A percentile compares a stretch with the other conserved stretches of the same genome.
Evolutionary conservation across 2,888 invertebrate genomes (phyloP).

Genomic region (Trypoxylon attenuatum): DNA sequence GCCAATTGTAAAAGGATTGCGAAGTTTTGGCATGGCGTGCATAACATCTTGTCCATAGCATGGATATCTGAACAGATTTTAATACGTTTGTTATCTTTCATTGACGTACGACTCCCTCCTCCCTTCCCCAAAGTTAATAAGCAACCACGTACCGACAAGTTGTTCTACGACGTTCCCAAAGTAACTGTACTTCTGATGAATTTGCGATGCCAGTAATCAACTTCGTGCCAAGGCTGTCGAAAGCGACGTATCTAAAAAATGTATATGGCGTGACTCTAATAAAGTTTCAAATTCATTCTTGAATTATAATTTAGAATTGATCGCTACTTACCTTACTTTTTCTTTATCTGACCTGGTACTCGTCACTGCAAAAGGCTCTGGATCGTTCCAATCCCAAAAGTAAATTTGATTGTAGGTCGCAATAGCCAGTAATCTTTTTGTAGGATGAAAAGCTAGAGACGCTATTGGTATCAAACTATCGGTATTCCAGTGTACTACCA

Average conservation of each 20-base stretch:
- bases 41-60: conserved; percentile 20
- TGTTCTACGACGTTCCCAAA: conserved; percentile 78
- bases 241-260: conserved; percentile 84
- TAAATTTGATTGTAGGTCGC: conserved; percentile 89
- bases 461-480: conserved; percentile 86
- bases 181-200: conserved; percentile 74
- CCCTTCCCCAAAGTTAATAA: no score
- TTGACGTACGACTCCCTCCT: no score
- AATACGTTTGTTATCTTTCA: no score
- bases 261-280: conserved; percentile 1
- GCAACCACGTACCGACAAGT: no score
- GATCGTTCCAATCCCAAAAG: conserved; percentile 92
- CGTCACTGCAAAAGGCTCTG: conserved; percentile 84
- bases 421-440: conserved; percentile 87
- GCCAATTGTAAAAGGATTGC: no score
- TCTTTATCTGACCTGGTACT: conserved; percentile 86
- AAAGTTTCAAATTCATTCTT: not conserved
- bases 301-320: not conserved
- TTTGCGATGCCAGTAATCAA: conserved; percentile 90
- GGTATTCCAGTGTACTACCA: conserved; percentile 79
- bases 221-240: conserved; percentile 87
- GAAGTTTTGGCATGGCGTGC: conserved; percentile 17
- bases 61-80: conserved; percentile 35
- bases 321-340: conserved; percentile 82
- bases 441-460: conserved; percentile 91